These are phyloP conservation scores for Zaprionus camerounensis DNA, from an alignment of 1,140 invertebrate genomes.

Conservation along the genomic window DNA sequence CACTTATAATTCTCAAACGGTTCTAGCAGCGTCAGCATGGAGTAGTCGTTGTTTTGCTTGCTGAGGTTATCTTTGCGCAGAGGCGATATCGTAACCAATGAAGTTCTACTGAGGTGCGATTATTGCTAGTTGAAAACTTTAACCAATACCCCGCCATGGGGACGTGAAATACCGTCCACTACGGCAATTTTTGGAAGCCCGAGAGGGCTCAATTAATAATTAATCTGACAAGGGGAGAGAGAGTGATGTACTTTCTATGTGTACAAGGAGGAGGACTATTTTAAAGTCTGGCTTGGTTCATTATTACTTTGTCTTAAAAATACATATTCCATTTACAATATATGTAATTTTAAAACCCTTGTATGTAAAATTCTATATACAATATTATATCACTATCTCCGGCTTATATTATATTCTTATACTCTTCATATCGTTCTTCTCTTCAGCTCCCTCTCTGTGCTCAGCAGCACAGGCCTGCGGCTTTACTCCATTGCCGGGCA, in stretches of 20 bases:
- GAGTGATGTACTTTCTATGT: no score
- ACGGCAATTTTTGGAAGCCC: conserved; percentile 93
- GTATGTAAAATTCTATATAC: no score
- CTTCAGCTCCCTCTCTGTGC: conserved; percentile 71
- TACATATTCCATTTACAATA: no score
- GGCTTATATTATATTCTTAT: not conserved
- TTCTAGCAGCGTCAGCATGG: conserved; percentile 39
- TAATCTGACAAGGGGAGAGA: conserved; percentile 12
- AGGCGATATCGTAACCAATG: conserved; percentile 94
- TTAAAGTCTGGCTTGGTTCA: no score
- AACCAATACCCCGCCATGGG: conserved; percentile 97
- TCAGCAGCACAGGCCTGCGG: conserved; percentile 68
- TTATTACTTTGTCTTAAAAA: no score
- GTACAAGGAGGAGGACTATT: no score
- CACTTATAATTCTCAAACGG: conserved; percentile 69
- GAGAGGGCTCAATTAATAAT: conserved; percentile 83
- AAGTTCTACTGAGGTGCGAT: conserved; percentile 85
- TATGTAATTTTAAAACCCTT: no score
- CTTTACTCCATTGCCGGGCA: conserved; percentile 70
- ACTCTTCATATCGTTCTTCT: not conserved
- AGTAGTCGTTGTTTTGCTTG: not conserved
- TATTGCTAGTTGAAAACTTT: conserved; percentile 84
- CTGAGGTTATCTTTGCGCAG: conserved; percentile 84
- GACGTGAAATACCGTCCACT: conserved; percentile 95
- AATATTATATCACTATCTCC: no score